phyloP scores from a whole-genome alignment of 2,113 vertebrate species.

The Seriola rivoliana region DNA sequence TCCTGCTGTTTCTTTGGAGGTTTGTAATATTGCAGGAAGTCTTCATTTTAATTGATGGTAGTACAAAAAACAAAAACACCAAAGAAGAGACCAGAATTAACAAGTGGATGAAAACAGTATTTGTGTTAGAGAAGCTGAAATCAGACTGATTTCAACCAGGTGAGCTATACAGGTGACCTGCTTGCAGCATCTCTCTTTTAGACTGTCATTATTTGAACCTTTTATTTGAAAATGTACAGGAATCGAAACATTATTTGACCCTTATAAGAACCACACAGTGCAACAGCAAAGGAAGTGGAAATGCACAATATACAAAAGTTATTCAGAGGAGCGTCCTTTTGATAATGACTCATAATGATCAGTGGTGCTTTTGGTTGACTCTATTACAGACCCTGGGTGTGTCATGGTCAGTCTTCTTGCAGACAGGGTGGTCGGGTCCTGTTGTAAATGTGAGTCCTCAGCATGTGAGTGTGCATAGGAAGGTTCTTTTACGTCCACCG shows the following conservation, averaged over 20 bases:
- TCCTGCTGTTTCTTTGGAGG: background rate
- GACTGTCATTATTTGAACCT: background rate
- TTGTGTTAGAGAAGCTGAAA: background rate
- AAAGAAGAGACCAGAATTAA: background rate
- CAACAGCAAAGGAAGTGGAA: conserved; percentile 91
- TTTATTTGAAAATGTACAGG: conserved; percentile 20
- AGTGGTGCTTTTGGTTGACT: conserved; percentile 87
- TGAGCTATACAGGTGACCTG: background rate
- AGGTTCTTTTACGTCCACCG: conserved; percentile 83
- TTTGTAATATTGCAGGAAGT: background rate
- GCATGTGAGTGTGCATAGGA: conserved; percentile 85
- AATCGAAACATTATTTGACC: conserved; percentile 6
- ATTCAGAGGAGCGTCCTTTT: conserved; percentile 83
- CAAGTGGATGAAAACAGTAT: background rate
- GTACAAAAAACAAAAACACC: background rate
- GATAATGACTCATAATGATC: conserved; percentile 72
- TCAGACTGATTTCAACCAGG: background rate
- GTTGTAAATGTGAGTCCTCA: conserved; percentile 88
- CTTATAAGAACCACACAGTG: conserved; percentile 88
- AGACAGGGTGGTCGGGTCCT: conserved; percentile 86
- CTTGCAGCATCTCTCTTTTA: background rate
- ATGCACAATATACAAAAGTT: conserved; percentile 84
- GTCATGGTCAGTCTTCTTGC: conserved; percentile 89
- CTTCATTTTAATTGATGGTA: background rate
- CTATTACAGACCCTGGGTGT: conserved; percentile 88